Base-by-base conservation (phyloP, 2,113 vertebrate species). In the Acanthochromis polyacanthus region DNA sequence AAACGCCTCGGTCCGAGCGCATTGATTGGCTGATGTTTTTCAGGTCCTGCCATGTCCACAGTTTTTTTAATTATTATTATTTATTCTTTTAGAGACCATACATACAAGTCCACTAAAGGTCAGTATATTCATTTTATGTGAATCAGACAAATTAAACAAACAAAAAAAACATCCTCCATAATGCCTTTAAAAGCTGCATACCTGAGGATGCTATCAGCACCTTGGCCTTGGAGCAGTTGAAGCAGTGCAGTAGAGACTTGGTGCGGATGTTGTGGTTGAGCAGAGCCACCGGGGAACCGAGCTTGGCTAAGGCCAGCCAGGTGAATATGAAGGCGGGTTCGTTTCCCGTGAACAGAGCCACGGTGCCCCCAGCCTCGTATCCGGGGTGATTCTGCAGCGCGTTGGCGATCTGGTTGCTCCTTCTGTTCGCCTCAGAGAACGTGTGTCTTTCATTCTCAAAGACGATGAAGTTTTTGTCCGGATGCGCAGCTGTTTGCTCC, bases 331-430 rank as follows among this genome's bases (percentile, higher is more conserved):
- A 96, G 50, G 92, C 90, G 2, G 96, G 96, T 25, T 95, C 91
- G 40, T 96, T 97, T 55, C 89, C 91, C 95, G 96, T 91, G 67
- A 96, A 94, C 6, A 97, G 73, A 0, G 96, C 96, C n/a, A 95
- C 94, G 19, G 93, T 91, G 76, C 94, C 94, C 4, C 96, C 96
- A 0, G 91, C 71, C 5, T 70, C 74, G 36, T 95, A 91, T 3
- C 87, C 90, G 0, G 91, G 85, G 1, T 83, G 91, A 9, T 79
- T 43, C 43, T 17, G 93, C 17, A 98, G 91, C 10, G 93, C 93
- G 52, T 94, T 92, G 7, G 95, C 96, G 2, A 83, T 88, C 56
- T 91, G 91, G 86, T 94, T 96, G 83, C 96, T 96, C 64, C 77
- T 90, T 16, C 52, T 65, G 46, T 96, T 95, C 1, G 92, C 64